A percentile compares a stretch with the other conserved stretches of the same genome.
phyloP scores from a whole-genome alignment of 2,113 vertebrate species.

The Halichoeres trimaculatus region DNA sequence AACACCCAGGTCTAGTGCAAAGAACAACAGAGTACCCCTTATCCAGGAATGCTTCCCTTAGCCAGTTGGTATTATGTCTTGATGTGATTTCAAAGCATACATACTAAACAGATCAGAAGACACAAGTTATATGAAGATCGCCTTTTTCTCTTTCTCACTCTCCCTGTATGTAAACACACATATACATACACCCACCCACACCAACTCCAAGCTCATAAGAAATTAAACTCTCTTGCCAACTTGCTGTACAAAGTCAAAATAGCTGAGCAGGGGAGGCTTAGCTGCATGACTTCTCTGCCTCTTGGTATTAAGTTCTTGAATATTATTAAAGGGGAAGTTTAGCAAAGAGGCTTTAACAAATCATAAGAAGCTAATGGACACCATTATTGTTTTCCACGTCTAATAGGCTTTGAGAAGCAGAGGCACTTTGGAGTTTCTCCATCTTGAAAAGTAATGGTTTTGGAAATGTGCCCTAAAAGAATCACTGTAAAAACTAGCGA shows the following conservation, averaged over 20 bases:
- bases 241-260: conserved; percentile 16
- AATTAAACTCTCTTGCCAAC: conserved; percentile 39
- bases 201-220: conserved; percentile 17
- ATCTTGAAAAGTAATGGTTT: conserved; percentile 2
- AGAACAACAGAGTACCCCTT: too few species aligned
- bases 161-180: background rate
- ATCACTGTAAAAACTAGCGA: background rate
- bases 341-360: conserved; percentile 75
- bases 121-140: background rate
- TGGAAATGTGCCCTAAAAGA: background rate
- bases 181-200: background rate
- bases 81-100: background rate
- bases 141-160: background rate
- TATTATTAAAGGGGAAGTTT: conserved; percentile 76
- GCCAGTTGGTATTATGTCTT: background rate
- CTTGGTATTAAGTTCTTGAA: conserved; percentile 71
- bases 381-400: conserved; percentile 60
- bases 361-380: conserved; percentile 63
- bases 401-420: conserved; percentile 66
- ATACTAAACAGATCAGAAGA: background rate
- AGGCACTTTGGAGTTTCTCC: conserved; percentile 6
- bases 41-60: too few species aligned
- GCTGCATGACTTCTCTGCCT: conserved; percentile 46
- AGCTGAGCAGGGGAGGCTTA: conserved; percentile 48
- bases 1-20: too few species aligned